A percentile compares a stretch with the other conserved stretches of the same genome.
These are phyloP conservation scores for Plutella xylostella DNA, from an alignment of 2,888 invertebrate species.

Conservation along the genomic window DNA sequence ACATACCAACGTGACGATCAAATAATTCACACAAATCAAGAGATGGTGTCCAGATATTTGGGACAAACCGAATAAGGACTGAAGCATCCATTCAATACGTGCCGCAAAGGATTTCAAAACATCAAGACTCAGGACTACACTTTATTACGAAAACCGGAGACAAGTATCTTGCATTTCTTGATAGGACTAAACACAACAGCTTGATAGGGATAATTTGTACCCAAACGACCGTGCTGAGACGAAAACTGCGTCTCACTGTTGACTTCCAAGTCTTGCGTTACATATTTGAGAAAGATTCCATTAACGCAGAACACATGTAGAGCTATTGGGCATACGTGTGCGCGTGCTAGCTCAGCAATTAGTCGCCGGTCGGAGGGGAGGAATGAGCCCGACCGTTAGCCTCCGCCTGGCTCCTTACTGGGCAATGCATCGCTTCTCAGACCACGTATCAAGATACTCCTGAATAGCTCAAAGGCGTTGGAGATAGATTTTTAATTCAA, in stretches of 20 bases:
- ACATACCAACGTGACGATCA: constrained; percentile 24
- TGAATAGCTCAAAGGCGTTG: too few relatives aligned
- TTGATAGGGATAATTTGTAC: too few relatives aligned
- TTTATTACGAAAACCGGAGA: too few relatives aligned
- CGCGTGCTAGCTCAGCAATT: constrained; percentile 47
- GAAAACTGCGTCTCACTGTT: background rate
- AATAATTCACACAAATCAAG: constrained; percentile 18
- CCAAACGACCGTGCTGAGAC: too few relatives aligned
- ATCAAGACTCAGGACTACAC: too few relatives aligned
- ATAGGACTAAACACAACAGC: too few relatives aligned
- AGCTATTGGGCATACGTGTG: background rate
- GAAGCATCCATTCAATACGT: constrained; percentile 3
- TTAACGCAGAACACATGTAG: background rate
- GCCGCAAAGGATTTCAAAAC: too few relatives aligned
- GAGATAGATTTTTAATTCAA: too few relatives aligned
- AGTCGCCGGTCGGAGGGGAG: constrained; percentile 36
- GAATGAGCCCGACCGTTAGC: constrained; percentile 62
- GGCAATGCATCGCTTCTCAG: too few relatives aligned
- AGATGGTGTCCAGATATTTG: constrained; percentile 22
- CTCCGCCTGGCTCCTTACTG: constrained; percentile 53
- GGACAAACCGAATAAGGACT: constrained; percentile 25
- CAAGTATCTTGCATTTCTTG: too few relatives aligned
- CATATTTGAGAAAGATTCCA: too few relatives aligned
- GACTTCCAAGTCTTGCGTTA: background rate
- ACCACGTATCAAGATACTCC: too few relatives aligned